phyloP scores from a whole-genome alignment of 2,797 vertebrate genomes.

The Notolepis coatsorum region DNA sequence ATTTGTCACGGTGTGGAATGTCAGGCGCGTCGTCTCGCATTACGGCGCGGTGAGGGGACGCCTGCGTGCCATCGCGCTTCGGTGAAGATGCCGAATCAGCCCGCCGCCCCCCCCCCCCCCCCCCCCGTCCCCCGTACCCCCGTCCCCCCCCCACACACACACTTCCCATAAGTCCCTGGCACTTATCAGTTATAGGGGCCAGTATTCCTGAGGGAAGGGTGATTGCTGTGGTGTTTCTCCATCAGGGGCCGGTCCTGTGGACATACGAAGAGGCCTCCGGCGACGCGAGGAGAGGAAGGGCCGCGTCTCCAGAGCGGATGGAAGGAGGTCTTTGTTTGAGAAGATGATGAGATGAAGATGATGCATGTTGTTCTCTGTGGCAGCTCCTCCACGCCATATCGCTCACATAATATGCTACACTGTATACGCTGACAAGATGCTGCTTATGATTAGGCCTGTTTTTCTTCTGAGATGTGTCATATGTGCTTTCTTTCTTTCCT shows the following conservation, averaged over 20 bases:
- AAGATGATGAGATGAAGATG: not conserved
- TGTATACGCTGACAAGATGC: too few relatives aligned
- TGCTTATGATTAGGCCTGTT: too few relatives aligned
- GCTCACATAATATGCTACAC: too few relatives aligned
- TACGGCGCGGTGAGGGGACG: conserved; percentile 83
- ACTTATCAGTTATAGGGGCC: conserved; percentile 87
- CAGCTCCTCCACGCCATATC: not conserved
- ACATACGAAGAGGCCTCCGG: conserved; percentile 82
- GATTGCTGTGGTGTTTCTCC: conserved; percentile 81
- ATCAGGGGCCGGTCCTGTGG: conserved; percentile 82
- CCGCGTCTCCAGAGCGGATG: conserved; percentile 17
- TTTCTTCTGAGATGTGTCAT: too few relatives aligned
- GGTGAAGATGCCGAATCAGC: conserved; percentile 85
- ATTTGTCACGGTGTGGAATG: conserved; percentile 88
- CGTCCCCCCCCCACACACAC: too few relatives aligned
- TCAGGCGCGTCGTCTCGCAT: conserved; percentile 88
- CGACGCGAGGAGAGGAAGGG: not conserved
- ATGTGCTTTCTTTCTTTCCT: too few relatives aligned
- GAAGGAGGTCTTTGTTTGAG: conserved; percentile 25
- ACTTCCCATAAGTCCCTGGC: conserved; percentile 87
- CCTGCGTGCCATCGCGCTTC: conserved; percentile 78
- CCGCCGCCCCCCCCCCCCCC: conserved; percentile 74
- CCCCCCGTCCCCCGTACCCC: conserved; percentile 1
- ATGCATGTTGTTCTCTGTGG: not conserved
- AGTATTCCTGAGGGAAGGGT: conserved; percentile 79